phyloP scores from a whole-genome alignment of 1,140 invertebrate genomes.

The Bombus consobrinus region DNA sequence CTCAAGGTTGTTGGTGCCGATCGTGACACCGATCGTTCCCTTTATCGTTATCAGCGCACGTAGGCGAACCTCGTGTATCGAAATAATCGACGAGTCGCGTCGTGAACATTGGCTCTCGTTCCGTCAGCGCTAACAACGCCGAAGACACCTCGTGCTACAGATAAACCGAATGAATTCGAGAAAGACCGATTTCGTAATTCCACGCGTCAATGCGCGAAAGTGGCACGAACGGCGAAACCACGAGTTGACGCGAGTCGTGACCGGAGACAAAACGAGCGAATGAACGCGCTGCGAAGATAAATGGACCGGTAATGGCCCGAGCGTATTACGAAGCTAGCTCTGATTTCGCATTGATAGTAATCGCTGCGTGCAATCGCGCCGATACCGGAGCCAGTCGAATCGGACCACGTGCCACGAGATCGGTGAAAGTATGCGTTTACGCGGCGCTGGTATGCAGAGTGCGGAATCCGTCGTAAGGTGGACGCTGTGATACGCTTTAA shows the following conservation, averaged over 20 bases:
- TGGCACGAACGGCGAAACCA: too few species aligned
- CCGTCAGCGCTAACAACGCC: too few species aligned
- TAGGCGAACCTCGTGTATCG: constrained; percentile 28
- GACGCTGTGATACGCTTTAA: constrained; percentile 54
- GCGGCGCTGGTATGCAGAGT: constrained; percentile 67
- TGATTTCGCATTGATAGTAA: constrained; percentile 47
- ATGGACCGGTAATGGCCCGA: constrained; percentile 25
- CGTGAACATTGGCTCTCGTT: not conserved
- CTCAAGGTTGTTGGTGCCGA: not conserved
- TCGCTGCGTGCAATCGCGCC: constrained; percentile 20
- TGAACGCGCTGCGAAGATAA: constrained; percentile 3
- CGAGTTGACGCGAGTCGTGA: too few species aligned
- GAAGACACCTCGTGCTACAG: too few species aligned
- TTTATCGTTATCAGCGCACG: not conserved
- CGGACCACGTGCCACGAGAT: constrained; percentile 1
- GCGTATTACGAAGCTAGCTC: constrained; percentile 40
- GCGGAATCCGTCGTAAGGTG: constrained; percentile 66
- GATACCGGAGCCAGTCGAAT: not conserved
- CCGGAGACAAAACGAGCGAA: too few species aligned
- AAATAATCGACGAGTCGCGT: constrained; percentile 25
- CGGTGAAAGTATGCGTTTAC: constrained; percentile 52
- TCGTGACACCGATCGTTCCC: not conserved
- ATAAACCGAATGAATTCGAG: too few species aligned
- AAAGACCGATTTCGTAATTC: not conserved
- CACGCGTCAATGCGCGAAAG: too few species aligned